Evolutionary conservation across 2,113 vertebrate genomes (phyloP), one percentile per base, ranked within the genome.

Genomic region (Microtus richardsoni): DNA sequence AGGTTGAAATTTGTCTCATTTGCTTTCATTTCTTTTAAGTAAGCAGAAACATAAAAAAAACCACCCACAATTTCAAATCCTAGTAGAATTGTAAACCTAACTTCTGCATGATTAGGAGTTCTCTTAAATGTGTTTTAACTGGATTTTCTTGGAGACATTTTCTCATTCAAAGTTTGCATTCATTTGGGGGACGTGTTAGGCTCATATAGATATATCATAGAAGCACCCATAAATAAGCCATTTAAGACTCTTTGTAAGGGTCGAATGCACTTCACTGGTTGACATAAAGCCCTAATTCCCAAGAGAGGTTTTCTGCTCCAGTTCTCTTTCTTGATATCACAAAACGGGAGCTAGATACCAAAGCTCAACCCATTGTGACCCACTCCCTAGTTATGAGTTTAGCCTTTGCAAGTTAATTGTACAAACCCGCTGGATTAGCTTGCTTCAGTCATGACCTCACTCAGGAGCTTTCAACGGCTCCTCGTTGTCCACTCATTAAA

Each of bases 81-180:
- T 12, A 11, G 2, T 33, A 90, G 70, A 77, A 88, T 68, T 83
- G 3, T 68, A 66, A 66, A 78, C 24, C 28, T 73, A 71, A n/a
- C 64, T 71, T 88, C 44, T 39, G 6, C 0, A 24, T 64, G 12
- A 91, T 54, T 62, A 16, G 1, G 28, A 44, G 2, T 5, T 80
- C 36, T 78, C 58, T 88, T 22, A 70, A 95, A 87, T 73, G 33
- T 82, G 3, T 93, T 52, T 88, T 88, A 71, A 54, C 14, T 88
- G 33, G 58, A 9, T 73, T 95, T 95, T 73, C 91, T 54, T 93
- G 36, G 64, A 90, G 24, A 80, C 11, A 7, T 33, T 89, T 95
- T 39, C n/a, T 89, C 41, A 83, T 52, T 94, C 89, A 68, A 82
- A 41, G 62, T 21, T 41, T 62, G 44, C 5, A 10, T 86, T n/a